A percentile compares a stretch with the other conserved stretches of the same genome.
These are phyloP conservation scores for Nothocercus nigrocapillus DNA, from an alignment of 2,113 vertebrate species.

Conservation along the genomic window DNA sequence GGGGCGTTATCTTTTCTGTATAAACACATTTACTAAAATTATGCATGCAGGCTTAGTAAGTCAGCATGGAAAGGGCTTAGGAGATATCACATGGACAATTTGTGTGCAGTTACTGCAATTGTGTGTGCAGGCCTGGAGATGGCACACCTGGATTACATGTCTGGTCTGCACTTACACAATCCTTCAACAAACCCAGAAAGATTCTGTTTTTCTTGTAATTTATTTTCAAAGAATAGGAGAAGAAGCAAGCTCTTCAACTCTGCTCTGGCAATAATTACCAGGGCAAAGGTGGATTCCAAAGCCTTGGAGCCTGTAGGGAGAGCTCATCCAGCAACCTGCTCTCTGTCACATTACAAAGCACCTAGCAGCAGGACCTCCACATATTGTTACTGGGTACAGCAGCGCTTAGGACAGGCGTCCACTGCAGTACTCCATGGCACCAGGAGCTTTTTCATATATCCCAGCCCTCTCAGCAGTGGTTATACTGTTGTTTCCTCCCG, in stretches of 20 bases:
- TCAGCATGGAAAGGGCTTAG: neutral
- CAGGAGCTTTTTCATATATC: neutral
- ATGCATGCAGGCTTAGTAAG: neutral
- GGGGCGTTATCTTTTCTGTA: conserved; percentile 40
- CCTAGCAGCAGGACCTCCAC: neutral
- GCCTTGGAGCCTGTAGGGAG: neutral
- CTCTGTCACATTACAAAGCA: neutral
- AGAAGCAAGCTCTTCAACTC: neutral
- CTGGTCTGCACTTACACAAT: fast-evolving
- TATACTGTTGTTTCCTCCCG: neutral
- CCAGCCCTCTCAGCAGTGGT: neutral
- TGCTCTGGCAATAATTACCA: neutral
- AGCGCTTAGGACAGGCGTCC: neutral
- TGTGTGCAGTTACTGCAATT: conserved; percentile 27
- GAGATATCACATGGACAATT: neutral
- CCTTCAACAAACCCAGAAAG: neutral
- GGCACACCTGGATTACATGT: conserved; percentile 43
- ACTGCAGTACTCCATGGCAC: fast-evolving
- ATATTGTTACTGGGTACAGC: neutral
- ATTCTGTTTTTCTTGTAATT: neutral
- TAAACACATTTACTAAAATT: conserved; percentile 38
- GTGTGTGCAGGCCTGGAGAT: conserved; percentile 31
- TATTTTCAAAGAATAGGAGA: neutral
- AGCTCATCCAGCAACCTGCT: neutral
- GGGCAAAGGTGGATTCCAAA: neutral